Percentiles rank a stretch among this genome's conserved stretches.
Evolutionary conservation across 2,888 invertebrate species (phyloP).

Genomic region (Spodoptera picta): DNA sequence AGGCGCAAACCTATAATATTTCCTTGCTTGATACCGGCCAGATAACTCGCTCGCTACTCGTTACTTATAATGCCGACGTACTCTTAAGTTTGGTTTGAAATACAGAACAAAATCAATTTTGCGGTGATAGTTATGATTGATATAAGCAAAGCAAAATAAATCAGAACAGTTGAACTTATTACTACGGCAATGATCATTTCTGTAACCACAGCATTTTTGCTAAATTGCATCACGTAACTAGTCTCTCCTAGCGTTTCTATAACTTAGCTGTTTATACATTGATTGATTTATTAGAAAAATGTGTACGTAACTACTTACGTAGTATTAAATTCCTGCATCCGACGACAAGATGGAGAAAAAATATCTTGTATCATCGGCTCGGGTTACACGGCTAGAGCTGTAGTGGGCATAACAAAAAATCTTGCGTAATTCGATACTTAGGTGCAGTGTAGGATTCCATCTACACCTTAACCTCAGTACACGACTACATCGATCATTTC

Average conservation of each 20-base stretch:
- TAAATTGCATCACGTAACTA: conserved; percentile 53
- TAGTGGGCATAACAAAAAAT: conserved; percentile 76
- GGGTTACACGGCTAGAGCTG: conserved; percentile 78
- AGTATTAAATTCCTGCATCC: conserved; percentile 70
- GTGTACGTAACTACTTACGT: conserved; percentile 35
- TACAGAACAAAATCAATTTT: conserved; percentile 56
- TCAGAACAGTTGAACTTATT: conserved; percentile 51
- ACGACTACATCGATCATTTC: conserved; percentile 54
- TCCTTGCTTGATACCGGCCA: conserved; percentile 58
- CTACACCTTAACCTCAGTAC: conserved; percentile 76
- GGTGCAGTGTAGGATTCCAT: conserved; percentile 79
- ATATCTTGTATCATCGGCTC: conserved; percentile 72
- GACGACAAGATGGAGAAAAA: conserved; percentile 66
- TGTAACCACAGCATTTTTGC: conserved; percentile 52
- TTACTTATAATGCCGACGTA: conserved; percentile 42
- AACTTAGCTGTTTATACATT: conserved; percentile 50
- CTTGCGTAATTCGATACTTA: conserved; percentile 75
- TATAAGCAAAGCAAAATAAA: conserved; percentile 47
- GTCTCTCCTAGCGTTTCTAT: conserved; percentile 48
- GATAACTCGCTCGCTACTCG: conserved; percentile 51
- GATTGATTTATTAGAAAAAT: conserved; percentile 42
- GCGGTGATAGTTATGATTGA: conserved; percentile 35
- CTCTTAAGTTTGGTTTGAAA: conserved; percentile 48
- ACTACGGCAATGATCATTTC: conserved; percentile 52
- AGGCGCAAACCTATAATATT: conserved; percentile 60